Evolutionary conservation across 37 sponge, comb jelly and placozoan species (phyloP).

Genomic region (Tethya wilhelma): DNA sequence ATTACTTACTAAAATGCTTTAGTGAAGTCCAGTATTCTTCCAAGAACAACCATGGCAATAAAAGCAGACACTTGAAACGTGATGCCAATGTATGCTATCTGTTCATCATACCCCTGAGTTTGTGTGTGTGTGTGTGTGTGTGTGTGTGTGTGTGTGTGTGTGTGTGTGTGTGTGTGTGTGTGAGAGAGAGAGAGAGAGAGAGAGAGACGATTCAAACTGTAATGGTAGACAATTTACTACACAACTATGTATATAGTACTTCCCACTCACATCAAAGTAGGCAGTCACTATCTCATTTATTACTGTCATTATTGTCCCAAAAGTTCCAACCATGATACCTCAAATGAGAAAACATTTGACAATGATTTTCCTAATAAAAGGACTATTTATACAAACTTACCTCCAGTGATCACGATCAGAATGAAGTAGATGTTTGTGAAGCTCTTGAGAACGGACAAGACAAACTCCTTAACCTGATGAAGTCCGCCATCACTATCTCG

Average conservation of each 20-base stretch:
- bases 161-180: too few relatives aligned
- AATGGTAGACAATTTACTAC: too few relatives aligned
- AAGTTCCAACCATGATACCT: slow-evolving; percentile 15
- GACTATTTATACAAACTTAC: too few relatives aligned
- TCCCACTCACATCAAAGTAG: not conserved
- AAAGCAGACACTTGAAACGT: not conserved
- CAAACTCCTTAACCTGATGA: not conserved
- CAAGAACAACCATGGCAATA: slow-evolving; percentile 24
- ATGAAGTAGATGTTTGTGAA: slow-evolving; percentile 46
- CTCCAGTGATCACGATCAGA: slow-evolving; percentile 17
- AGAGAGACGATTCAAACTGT: too few relatives aligned
- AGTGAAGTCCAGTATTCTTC: slow-evolving; percentile 17
- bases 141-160: too few relatives aligned
- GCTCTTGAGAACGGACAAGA: slow-evolving; percentile 16
- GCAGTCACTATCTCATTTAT: slow-evolving; percentile 17
- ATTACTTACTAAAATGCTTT: slow-evolving; percentile 35
- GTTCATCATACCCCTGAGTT: too few relatives aligned
- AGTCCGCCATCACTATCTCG: not conserved
- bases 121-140: too few relatives aligned
- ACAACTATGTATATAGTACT: too few relatives aligned
- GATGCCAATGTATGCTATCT: slow-evolving; percentile 27
- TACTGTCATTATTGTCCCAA: not conserved
- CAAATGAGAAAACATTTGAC: too few relatives aligned
- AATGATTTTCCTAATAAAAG: slow-evolving; percentile 17
- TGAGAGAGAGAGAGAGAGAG: too few relatives aligned